A percentile compares a stretch with the other conserved stretches of the same genome.
phyloP scores from a whole-genome alignment of 2,797 vertebrate genomes.

The Gallirallus australis region DNA sequence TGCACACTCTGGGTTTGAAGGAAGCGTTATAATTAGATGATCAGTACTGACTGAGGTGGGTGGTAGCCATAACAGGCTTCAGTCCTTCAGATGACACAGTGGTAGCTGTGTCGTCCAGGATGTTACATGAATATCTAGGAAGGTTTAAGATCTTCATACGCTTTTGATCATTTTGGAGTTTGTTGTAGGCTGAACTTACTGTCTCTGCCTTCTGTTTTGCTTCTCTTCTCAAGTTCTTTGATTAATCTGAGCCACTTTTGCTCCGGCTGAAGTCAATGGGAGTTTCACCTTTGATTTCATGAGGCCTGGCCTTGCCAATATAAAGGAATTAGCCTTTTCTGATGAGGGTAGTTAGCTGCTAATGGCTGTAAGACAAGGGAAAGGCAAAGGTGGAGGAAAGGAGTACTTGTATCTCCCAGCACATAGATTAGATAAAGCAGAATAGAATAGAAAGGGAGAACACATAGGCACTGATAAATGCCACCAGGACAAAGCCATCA shows the following conservation, averaged over 20 bases:
- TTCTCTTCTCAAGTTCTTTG: slow-evolving; percentile 25
- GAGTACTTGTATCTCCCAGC: not conserved
- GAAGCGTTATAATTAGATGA: not conserved
- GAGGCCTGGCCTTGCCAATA: not conserved
- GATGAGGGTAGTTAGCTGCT: not conserved
- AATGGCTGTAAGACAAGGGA: slow-evolving; percentile 10
- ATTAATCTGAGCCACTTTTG: not conserved
- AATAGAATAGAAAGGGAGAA: not conserved
- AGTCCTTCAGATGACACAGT: not conserved
- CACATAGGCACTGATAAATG: not conserved
- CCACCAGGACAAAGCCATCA: not conserved
- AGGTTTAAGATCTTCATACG: not conserved
- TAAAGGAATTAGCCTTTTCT: slow-evolving; percentile 40
- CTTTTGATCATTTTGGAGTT: slow-evolving; percentile 23
- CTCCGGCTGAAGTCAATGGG: not conserved
- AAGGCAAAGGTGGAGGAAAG: not conserved
- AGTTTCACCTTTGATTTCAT: slow-evolving; percentile 44
- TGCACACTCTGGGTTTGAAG: not conserved
- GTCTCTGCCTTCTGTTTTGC: not conserved
- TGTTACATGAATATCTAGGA: not conserved
- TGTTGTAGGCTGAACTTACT: not conserved
- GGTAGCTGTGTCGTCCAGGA: not conserved
- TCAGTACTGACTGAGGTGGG: not conserved
- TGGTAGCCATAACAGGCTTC: not conserved
- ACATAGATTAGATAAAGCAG: not conserved